These are phyloP conservation scores for Branchellion lobata DNA, from an alignment of 2,888 invertebrate genomes.

Conservation along the genomic window DNA sequence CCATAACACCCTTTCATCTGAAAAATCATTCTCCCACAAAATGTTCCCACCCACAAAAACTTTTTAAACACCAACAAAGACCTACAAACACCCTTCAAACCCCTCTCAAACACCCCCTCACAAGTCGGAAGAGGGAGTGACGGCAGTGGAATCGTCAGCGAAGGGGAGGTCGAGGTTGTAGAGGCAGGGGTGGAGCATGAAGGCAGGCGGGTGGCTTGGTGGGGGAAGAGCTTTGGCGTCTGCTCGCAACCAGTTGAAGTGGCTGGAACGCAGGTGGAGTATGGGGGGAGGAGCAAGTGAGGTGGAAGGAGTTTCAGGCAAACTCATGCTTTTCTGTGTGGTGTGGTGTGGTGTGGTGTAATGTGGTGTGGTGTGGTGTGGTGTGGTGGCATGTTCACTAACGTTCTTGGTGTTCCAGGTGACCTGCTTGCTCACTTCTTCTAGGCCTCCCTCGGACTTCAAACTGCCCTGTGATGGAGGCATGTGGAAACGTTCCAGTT, in stretches of 20 bases:
- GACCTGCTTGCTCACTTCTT: conserved; percentile 4
- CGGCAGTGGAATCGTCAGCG: conserved; percentile 47
- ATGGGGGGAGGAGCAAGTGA: conserved; percentile 6
- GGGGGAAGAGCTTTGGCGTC: conserved; percentile 17
- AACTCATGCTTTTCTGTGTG: conserved; percentile 35
- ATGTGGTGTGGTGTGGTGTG: background rate
- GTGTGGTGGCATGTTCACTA: no score
- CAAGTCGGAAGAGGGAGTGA: conserved; percentile 92
- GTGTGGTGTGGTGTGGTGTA: background rate
- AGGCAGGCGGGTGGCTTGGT: conserved; percentile 12
- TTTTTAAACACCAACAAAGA: no score
- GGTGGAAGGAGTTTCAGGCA: conserved; percentile 41
- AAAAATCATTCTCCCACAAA: no score
- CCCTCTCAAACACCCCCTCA: no score
- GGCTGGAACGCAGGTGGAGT: conserved; percentile 46
- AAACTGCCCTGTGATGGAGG: conserved; percentile 41
- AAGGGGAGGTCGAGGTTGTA: conserved; percentile 49
- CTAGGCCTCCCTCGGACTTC: conserved; percentile 42
- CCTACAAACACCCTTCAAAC: no score
- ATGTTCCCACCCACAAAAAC: no score
- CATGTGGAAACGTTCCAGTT: no score
- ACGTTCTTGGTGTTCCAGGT: conserved; percentile 38
- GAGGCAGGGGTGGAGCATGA: conserved; percentile 45
- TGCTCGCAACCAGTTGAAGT: conserved; percentile 47
- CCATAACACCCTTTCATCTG: no score